Conservation (phyloP, 2,113 vertebrate genomes). For the Ailuropoda melanoleuca region DNA sequence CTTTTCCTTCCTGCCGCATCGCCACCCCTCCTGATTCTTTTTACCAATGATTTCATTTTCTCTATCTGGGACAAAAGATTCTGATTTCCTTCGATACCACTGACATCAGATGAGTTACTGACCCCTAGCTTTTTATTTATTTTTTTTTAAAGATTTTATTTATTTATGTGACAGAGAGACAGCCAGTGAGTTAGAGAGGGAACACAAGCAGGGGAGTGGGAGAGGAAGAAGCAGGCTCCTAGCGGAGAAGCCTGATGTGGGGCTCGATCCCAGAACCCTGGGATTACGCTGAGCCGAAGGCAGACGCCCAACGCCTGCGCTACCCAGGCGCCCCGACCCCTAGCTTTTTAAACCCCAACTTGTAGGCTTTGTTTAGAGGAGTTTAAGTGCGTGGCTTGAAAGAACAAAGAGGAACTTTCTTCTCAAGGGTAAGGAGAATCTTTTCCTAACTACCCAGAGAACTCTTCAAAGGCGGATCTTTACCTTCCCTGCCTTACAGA, state of each 20-base stretch:
- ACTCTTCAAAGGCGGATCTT: not conserved
- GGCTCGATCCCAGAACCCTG: too few relatives aligned
- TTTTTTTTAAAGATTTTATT: too few relatives aligned
- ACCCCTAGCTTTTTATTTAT: not conserved
- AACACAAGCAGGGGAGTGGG: too few relatives aligned
- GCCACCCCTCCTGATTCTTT: not conserved
- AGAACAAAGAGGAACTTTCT: constrained; percentile 20
- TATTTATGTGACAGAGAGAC: too few relatives aligned
- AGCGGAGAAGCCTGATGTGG: too few relatives aligned
- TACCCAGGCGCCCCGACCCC: too few relatives aligned
- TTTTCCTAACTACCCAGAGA: not conserved
- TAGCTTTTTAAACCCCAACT: not conserved
- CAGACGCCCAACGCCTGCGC: too few relatives aligned
- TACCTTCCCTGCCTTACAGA: not conserved
- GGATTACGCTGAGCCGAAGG: too few relatives aligned
- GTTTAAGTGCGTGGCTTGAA: not conserved
- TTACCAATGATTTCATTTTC: not conserved
- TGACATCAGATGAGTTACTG: not conserved
- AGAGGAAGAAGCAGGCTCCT: too few relatives aligned
- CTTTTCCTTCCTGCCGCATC: not conserved
- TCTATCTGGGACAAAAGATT: constrained; percentile 1
- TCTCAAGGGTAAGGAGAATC: not conserved
- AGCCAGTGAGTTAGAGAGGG: too few relatives aligned
- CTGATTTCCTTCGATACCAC: not conserved
- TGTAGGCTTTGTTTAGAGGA: not conserved